Base-by-base conservation (phyloP, 2,113 vertebrate genomes). In the Myrmecophaga tridactyla region DNA sequence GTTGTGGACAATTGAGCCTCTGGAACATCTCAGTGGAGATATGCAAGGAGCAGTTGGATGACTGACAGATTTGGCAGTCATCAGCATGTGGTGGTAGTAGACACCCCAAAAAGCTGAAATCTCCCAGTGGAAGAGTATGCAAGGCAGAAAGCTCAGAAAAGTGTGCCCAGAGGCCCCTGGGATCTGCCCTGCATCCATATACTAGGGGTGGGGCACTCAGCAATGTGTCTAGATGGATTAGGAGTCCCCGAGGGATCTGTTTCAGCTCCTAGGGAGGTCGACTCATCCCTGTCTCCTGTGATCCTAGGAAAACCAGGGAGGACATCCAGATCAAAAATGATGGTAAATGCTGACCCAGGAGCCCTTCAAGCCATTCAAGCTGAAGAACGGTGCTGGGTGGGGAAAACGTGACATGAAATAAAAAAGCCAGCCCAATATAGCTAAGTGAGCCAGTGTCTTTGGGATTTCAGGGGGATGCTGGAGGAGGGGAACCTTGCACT, bases 251-350 rank as follows among this genome's bases (percentile, higher is more conserved):
- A 92, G 67, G 67, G 34, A 5, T 51, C n/a, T 4, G 0, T 34
- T 36, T 70, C 1, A 81, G 58, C 31, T 76, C n/a, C 86, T 29
- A 48, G 60, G 48, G 77, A 90, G 23, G 48, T 76, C n/a, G n/a
- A 36, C 46, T 94, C 75, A 94, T 63, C 34, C 34, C 77, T 73
- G 39, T 90, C 60, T 95, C 63, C 63, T 89, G 11, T 96, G 48
- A 76, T 83, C 73, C 90, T 75, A 97, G 96, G 25, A 56, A 96
- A 91, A 97, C 94, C 53, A 97, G 90, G 94, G 6, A 91, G 41
- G 97, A 97, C 88, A 95, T 97, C 86, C 96, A 97, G 95, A 97
- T 97, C 34, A 0, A 58, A 11, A 97, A 97, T 77, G 73, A 97
- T 67, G 95, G 95, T 48, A 39, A 72, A 82, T 97, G 96, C 86